phyloP scores from a whole-genome alignment of 2,113 vertebrate species.

The Zosterops borbonicus region DNA sequence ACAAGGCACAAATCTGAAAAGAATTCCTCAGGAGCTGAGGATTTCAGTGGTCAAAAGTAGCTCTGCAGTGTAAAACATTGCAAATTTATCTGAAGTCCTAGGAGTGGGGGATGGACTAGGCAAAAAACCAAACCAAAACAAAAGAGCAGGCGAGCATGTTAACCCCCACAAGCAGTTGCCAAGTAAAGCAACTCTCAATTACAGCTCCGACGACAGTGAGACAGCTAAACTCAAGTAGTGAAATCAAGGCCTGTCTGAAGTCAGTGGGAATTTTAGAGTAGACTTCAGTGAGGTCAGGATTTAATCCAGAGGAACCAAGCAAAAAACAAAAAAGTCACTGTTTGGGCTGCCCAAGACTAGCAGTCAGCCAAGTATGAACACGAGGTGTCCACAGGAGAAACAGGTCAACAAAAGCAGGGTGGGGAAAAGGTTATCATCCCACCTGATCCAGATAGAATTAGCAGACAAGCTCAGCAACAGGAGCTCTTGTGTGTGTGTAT shows the following conservation, averaged over 20 bases:
- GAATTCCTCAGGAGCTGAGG: background rate
- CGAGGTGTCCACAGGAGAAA: background rate
- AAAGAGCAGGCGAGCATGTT: background rate
- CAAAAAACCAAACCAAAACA: background rate
- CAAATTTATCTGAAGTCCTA: background rate
- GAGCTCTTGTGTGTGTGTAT: background rate
- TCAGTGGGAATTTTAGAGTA: background rate
- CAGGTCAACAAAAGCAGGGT: background rate
- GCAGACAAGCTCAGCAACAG: background rate
- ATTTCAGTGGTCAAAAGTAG: background rate
- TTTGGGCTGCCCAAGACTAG: background rate
- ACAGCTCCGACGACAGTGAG: background rate
- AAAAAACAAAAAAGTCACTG: background rate
- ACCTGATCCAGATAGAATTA: background rate
- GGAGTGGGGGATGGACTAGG: background rate
- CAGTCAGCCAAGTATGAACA: background rate
- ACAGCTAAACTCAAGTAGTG: background rate
- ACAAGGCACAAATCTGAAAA: background rate
- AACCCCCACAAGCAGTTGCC: background rate
- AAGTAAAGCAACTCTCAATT: slow-evolving; percentile 48
- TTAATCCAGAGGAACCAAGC: background rate
- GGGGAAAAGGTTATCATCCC: background rate
- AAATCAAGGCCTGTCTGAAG: slow-evolving; percentile 22
- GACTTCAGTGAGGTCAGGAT: slow-evolving; percentile 1
- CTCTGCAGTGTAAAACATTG: background rate